Evolutionary conservation across 1,140 invertebrate genomes (phyloP).

Genomic region (Artemia franciscana): DNA sequence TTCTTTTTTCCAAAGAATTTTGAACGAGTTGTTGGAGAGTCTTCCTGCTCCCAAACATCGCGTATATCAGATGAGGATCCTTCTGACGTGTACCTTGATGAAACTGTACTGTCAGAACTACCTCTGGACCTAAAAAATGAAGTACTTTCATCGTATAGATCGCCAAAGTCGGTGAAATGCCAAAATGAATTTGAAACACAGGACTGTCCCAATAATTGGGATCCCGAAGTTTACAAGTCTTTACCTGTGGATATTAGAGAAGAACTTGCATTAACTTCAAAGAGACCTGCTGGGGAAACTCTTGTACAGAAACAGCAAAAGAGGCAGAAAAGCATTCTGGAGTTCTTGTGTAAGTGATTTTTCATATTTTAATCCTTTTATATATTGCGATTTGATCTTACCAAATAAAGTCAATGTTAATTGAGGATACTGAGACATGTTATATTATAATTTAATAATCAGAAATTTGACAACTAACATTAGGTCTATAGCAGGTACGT

Average conservation of each 20-base stretch:
- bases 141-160: neutral
- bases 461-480: too few species aligned
- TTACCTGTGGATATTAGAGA: conserved; percentile 13
- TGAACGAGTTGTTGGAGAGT: too few species aligned
- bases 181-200: neutral
- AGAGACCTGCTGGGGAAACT: neutral
- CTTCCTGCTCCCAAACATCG: too few species aligned
- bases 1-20: too few species aligned
- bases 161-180: neutral
- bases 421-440: too few species aligned
- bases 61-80: neutral
- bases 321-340: neutral
- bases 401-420: too few species aligned
- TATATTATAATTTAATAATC: too few species aligned
- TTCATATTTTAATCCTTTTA: too few species aligned
- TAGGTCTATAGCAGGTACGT: too few species aligned
- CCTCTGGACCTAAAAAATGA: conserved; percentile 2
- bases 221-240: conserved; percentile 13
- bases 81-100: neutral
- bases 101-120: conserved; percentile 2
- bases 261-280: conserved; percentile 10
- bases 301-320: neutral
- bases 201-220: conserved; percentile 11
- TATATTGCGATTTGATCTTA: too few species aligned
- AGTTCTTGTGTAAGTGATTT: neutral